Percentiles rank a stretch among this genome's conserved stretches.
Conservation (phyloP, 37 sponge, comb jelly and placozoan genomes). For the Tethya wilhelma region DNA sequence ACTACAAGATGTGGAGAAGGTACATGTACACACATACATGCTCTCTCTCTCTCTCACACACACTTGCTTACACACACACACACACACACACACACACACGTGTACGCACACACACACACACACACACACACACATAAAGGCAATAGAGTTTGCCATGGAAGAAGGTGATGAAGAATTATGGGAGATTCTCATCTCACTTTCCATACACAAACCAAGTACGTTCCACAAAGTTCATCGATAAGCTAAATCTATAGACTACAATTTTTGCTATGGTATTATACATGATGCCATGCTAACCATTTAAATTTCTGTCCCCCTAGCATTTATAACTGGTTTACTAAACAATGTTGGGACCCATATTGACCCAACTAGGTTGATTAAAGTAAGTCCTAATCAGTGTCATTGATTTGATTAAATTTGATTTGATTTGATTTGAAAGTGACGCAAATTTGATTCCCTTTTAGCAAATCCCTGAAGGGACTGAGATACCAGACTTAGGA, state of each 20-base stretch:
- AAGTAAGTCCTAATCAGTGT: too few species aligned
- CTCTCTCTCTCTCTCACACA: too few species aligned
- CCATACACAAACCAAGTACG: constrained; percentile 38
- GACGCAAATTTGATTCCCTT: background rate
- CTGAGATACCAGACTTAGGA: constrained; percentile 80
- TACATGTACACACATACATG: too few species aligned
- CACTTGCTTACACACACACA: too few species aligned
- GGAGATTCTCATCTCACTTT: constrained; percentile 76
- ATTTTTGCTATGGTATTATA: background rate
- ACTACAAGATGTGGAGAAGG: constrained; percentile 81
- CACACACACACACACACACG: background rate
- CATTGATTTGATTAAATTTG: background rate
- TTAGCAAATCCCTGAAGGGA: constrained; percentile 70
- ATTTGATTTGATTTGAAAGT: background rate
- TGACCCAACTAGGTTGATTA: constrained; percentile 84
- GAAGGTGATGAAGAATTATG: constrained; percentile 93
- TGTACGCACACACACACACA: background rate
- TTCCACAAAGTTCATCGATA: too few species aligned
- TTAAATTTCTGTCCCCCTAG: too few species aligned
- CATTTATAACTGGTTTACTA: constrained; percentile 85
- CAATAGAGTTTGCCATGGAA: constrained; percentile 93
- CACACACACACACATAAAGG: too few species aligned
- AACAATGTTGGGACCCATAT: constrained; percentile 94
- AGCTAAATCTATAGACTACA: too few species aligned
- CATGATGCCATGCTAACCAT: too few species aligned